Evolutionary conservation across 2,113 vertebrate genomes (phyloP).

Genomic region (Callipepla squamata): DNA sequence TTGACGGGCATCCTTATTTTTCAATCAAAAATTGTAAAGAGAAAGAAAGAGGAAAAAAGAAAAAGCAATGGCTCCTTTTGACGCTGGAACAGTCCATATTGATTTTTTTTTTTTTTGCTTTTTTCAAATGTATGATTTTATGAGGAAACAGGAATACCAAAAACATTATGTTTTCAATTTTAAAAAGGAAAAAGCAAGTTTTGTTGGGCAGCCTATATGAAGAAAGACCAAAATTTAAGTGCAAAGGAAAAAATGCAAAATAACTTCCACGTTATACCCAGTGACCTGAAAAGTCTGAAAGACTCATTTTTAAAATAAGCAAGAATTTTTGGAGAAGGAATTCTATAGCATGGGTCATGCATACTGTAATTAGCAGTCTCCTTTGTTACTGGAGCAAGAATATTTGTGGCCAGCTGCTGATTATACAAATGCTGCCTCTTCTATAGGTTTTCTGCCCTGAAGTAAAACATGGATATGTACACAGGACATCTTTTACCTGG

Average conservation of each 20-base stretch:
- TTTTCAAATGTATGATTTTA: background rate
- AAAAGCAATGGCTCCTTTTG: background rate
- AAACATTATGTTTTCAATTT: background rate
- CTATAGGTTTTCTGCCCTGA: background rate
- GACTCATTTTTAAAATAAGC: background rate
- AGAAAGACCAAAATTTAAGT: background rate
- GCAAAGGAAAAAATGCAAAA: background rate
- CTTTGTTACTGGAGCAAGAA: background rate
- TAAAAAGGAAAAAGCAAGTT: background rate
- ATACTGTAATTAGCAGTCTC: background rate
- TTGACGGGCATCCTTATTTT: background rate
- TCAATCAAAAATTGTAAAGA: background rate
- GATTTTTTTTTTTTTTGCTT: background rate
- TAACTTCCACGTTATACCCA: background rate
- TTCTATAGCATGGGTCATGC: background rate
- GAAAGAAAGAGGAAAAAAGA: background rate
- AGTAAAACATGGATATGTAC: background rate
- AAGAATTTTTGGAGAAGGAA: background rate
- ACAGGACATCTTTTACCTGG: background rate
- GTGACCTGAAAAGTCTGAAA: background rate
- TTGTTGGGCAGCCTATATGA: background rate
- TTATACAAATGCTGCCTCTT: background rate
- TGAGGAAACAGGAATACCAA: background rate
- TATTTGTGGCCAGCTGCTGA: background rate
- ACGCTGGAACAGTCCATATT: background rate